Percentiles rank a stretch among this genome's conserved stretches.
phyloP scores from a whole-genome alignment of 2,797 vertebrate genomes.

The Oryzias sinensis region DNA sequence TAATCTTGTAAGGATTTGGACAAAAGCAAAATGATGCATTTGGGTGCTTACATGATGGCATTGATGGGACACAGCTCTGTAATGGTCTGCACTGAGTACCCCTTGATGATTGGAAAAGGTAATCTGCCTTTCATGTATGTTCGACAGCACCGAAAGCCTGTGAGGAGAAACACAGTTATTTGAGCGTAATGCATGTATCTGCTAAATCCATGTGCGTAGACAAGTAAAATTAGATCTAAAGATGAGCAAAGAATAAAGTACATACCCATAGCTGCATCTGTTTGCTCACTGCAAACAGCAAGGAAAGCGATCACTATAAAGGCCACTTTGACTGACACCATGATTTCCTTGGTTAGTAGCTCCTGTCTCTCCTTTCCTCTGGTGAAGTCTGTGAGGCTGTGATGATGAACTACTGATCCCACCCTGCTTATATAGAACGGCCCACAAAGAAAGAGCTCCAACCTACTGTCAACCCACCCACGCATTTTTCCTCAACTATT shows the following conservation, averaged over 20 bases:
- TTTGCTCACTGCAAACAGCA: slow-evolving; percentile 37
- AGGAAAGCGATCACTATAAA: slow-evolving; percentile 33
- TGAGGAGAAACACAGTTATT: background rate
- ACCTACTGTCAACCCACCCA: no score
- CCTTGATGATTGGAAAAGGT: slow-evolving; percentile 16
- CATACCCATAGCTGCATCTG: slow-evolving; percentile 53
- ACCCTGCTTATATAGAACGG: background rate
- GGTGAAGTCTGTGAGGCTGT: slow-evolving; percentile 28
- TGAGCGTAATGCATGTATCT: background rate
- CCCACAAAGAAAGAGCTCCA: no score
- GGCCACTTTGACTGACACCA: slow-evolving; percentile 52
- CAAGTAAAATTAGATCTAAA: background rate
- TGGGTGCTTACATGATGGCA: slow-evolving; percentile 69
- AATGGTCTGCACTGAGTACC: slow-evolving; percentile 57
- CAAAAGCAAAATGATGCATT: background rate
- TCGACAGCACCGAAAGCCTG: slow-evolving; percentile 52
- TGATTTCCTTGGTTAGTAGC: slow-evolving; percentile 38
- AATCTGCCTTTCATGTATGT: slow-evolving; percentile 27
- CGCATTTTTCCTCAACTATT: no score
- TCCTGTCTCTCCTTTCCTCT: slow-evolving; percentile 13
- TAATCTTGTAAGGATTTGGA: background rate
- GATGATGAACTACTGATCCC: slow-evolving; percentile 1
- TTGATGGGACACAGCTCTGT: slow-evolving; percentile 44
- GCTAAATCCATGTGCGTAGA: background rate
- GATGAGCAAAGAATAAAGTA: background rate